Conservation (phyloP, 1,140 invertebrate species). For the Popillia japonica region DNA sequence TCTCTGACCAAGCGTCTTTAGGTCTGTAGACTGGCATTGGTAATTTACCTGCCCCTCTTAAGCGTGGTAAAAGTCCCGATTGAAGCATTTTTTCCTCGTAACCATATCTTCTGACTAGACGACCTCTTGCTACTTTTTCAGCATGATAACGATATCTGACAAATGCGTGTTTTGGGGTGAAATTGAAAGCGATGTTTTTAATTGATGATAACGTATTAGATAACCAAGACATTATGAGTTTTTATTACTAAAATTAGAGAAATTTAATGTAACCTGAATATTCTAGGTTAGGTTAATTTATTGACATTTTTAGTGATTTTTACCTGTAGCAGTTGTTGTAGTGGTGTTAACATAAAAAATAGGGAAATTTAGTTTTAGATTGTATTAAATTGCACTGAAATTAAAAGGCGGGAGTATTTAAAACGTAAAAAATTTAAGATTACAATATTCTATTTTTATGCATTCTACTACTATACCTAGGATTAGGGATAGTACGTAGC, state of each 20-base stretch:
- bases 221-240: constrained; percentile 14
- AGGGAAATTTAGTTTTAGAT: no score
- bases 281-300: background rate
- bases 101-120: constrained; percentile 72
- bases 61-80: constrained; percentile 74
- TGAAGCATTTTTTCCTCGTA: constrained; percentile 73
- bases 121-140: constrained; percentile 70
- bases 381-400: no score
- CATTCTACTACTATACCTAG: no score
- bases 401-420: no score
- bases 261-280: background rate
- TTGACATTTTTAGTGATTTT: no score
- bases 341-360: no score
- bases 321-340: no score
- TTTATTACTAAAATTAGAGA: background rate
- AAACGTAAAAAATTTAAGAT: no score
- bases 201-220: background rate
- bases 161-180: constrained; percentile 59
- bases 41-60: constrained; percentile 62
- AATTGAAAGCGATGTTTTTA: background rate
- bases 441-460: no score
- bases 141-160: constrained; percentile 72
- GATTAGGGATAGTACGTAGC: background rate
- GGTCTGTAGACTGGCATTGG: constrained; percentile 77
- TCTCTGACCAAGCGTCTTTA: constrained; percentile 76